phyloP scores from a whole-genome alignment of 1,140 invertebrate species.

The Pristionchus pacificus region DNA sequence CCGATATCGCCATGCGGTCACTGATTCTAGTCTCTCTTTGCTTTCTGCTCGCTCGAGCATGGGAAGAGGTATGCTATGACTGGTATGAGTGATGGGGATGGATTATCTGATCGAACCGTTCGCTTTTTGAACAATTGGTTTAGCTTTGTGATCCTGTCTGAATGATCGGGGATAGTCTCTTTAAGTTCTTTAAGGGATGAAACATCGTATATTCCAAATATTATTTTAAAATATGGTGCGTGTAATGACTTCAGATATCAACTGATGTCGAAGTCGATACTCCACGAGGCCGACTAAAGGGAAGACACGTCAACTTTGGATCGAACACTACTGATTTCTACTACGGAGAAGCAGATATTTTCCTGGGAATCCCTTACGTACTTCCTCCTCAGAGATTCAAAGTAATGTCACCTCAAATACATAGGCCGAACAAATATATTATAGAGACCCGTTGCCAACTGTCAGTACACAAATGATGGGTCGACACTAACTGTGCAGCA shows the following conservation, averaged over 20 bases:
- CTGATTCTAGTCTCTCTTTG: too few species aligned
- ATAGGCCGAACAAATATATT: neutral
- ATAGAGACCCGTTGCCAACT: neutral
- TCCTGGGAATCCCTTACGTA: slow-evolving; percentile 18
- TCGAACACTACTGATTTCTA: neutral
- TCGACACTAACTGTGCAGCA: neutral
- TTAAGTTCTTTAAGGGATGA: too few species aligned
- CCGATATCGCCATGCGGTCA: too few species aligned
- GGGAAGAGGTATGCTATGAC: neutral
- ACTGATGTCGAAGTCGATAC: neutral
- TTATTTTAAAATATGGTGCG: too few species aligned
- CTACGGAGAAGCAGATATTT: neutral
- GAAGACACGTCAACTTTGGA: neutral
- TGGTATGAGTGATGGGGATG: neutral
- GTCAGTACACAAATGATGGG: slow-evolving; percentile 1
- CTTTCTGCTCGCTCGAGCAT: too few species aligned
- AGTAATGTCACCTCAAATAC: slow-evolving; percentile 3
- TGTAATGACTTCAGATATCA: too few species aligned
- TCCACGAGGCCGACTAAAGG: neutral
- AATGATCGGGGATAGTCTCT: too few species aligned
- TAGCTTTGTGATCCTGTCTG: too few species aligned
- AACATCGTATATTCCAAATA: too few species aligned
- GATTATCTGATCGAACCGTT: too few species aligned
- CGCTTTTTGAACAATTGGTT: too few species aligned
- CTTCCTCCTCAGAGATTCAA: slow-evolving; percentile 2